These are phyloP conservation scores for Caenorhabditis inopinata DNA, from an alignment of 1,140 invertebrate genomes.

Conservation along the genomic window DNA sequence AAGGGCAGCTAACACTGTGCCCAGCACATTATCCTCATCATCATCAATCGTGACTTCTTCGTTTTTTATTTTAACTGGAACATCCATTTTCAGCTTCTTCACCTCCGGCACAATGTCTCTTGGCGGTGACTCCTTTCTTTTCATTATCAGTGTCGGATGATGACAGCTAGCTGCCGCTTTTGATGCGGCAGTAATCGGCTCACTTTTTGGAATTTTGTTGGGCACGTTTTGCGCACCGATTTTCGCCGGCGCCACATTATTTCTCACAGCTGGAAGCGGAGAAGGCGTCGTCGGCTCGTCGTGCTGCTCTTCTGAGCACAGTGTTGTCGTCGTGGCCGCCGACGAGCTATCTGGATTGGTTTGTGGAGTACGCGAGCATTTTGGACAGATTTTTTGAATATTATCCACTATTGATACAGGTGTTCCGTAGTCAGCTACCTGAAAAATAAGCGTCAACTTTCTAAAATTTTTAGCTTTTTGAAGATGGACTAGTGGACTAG, in stretches of 20 bases:
- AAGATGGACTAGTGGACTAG: too few species aligned
- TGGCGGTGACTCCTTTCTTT: neutral
- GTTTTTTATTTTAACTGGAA: neutral
- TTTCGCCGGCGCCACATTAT: too few species aligned
- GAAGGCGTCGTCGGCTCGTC: neutral
- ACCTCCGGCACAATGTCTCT: neutral
- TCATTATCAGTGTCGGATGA: neutral
- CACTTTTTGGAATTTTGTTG: too few species aligned
- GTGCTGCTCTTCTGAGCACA: neutral
- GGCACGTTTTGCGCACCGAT: too few species aligned
- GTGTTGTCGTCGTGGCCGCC: neutral
- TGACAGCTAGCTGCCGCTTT: too few species aligned
- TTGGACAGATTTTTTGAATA: constrained; percentile 1
- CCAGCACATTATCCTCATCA: neutral
- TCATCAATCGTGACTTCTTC: neutral
- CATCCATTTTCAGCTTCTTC: neutral
- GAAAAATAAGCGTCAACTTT: too few species aligned
- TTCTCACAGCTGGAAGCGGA: neutral
- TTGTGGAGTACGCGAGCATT: neutral
- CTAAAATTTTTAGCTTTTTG: too few species aligned
- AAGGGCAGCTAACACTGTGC: neutral
- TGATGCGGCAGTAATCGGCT: neutral
- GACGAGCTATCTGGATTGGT: neutral
- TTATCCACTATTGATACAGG: neutral
- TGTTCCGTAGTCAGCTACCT: neutral